Conservation (phyloP, 2,113 vertebrate species). For the Cavia aperea region DNA sequence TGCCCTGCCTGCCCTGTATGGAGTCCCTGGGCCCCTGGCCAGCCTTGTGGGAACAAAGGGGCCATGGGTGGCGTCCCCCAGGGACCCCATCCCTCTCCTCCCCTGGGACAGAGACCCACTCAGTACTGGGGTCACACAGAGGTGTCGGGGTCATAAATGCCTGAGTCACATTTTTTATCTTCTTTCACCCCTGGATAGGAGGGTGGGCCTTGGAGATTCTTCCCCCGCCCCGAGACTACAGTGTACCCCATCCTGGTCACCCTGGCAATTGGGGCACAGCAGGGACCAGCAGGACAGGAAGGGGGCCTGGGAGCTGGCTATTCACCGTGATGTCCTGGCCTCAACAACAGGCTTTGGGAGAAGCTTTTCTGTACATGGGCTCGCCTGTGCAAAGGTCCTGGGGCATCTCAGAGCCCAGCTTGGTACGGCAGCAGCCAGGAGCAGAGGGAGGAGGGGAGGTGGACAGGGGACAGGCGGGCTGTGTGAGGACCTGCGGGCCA, state of each 20-base stretch:
- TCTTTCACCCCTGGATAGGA: background rate
- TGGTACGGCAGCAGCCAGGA: background rate
- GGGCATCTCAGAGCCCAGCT: background rate
- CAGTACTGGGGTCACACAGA: background rate
- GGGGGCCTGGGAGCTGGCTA: background rate
- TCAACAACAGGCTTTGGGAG: background rate
- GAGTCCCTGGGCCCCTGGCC: rapidly evolving
- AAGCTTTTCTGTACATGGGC: background rate
- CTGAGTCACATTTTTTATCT: background rate
- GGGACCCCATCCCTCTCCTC: background rate
- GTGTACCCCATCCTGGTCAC: background rate
- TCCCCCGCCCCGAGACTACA: background rate
- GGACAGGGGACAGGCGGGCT: too few species aligned
- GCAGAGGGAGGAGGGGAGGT: background rate
- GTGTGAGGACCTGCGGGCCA: background rate
- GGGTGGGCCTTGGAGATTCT: background rate
- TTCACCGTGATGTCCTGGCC: background rate
- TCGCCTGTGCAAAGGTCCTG: background rate
- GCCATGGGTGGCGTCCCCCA: background rate
- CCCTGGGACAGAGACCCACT: background rate
- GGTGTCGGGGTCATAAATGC: background rate
- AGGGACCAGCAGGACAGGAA: background rate
- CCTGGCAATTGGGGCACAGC: background rate
- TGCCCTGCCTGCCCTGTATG: background rate
- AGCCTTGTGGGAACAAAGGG: background rate